phyloP scores from a whole-genome alignment of 2,797 vertebrate genomes.

The Oryzias sinensis region DNA sequence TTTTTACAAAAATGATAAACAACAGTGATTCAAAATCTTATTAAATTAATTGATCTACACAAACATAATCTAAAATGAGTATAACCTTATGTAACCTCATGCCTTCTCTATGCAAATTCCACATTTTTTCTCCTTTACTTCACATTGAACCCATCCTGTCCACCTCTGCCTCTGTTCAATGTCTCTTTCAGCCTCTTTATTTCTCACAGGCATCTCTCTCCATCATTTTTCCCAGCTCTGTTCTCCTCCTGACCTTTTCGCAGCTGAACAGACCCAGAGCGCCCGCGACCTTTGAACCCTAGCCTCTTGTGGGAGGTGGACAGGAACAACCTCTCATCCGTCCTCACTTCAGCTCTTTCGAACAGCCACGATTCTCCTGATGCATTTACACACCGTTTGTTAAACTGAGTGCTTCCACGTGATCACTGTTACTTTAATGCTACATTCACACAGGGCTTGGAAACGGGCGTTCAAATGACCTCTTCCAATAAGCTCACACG shows the following conservation, averaged over 20 bases:
- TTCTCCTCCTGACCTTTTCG: conserved; percentile 12
- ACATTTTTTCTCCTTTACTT: neutral
- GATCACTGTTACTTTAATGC: conserved; percentile 27
- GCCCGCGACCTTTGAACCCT: conserved; percentile 47
- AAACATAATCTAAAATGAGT: too few species aligned
- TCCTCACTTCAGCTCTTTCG: conserved; percentile 27
- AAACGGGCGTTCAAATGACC: too few species aligned
- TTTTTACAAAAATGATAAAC: too few species aligned
- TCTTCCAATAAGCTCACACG: too few species aligned
- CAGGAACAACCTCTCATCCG: conserved; percentile 48
- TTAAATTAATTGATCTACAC: too few species aligned
- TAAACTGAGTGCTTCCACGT: conserved; percentile 46
- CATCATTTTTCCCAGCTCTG: conserved; percentile 11
- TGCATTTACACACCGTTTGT: conserved; percentile 11
- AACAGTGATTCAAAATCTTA: too few species aligned
- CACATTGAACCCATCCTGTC: conserved; percentile 1
- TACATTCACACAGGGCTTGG: too few species aligned
- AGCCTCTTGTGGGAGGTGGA: conserved; percentile 39
- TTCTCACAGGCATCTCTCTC: conserved; percentile 18
- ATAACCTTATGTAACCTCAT: neutral
- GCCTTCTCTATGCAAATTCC: neutral
- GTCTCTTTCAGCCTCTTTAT: conserved; percentile 1
- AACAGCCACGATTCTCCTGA: conserved; percentile 3
- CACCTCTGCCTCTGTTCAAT: conserved; percentile 1
- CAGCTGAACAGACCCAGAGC: conserved; percentile 23